Evolutionary conservation across 2,888 invertebrate species (phyloP).

Genomic region (Alentia gelatinosa): DNA sequence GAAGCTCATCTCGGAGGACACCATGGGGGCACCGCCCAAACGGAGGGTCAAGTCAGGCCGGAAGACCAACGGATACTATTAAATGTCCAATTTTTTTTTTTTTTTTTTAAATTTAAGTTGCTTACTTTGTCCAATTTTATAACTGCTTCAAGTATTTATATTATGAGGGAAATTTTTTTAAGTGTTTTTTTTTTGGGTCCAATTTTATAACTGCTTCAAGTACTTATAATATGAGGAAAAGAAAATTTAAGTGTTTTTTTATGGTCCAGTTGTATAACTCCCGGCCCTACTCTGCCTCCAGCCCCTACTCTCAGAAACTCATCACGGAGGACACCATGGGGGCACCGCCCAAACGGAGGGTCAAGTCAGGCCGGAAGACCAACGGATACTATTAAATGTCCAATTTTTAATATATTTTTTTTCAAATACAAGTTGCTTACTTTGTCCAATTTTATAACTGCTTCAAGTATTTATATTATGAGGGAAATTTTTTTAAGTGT

Average conservation of each 20-base stretch:
- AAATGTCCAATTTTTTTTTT: too few relatives aligned
- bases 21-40: not conserved
- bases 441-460: too few relatives aligned
- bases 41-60: constrained; percentile 58
- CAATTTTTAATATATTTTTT: too few relatives aligned
- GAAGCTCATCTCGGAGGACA: constrained; percentile 51
- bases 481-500: too few relatives aligned
- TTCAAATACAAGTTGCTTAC: too few relatives aligned
- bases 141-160: not conserved
- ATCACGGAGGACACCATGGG: constrained; percentile 1
- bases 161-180: not conserved
- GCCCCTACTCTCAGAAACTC: constrained; percentile 63
- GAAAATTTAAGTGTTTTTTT: too few relatives aligned
- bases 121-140: not conserved
- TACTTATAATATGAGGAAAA: too few relatives aligned
- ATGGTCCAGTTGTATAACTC: too few relatives aligned
- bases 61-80: constrained; percentile 51
- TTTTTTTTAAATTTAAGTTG: too few relatives aligned
- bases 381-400: constrained; percentile 41
- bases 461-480: too few relatives aligned
- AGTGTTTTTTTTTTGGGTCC: too few relatives aligned
- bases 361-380: constrained; percentile 56
- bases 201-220: too few relatives aligned
- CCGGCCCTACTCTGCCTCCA: constrained; percentile 75
- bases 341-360: constrained; percentile 49